Base-by-base conservation (phyloP, 2,797 vertebrate genomes). In the Phrynocephalus guinanensis region DNA sequence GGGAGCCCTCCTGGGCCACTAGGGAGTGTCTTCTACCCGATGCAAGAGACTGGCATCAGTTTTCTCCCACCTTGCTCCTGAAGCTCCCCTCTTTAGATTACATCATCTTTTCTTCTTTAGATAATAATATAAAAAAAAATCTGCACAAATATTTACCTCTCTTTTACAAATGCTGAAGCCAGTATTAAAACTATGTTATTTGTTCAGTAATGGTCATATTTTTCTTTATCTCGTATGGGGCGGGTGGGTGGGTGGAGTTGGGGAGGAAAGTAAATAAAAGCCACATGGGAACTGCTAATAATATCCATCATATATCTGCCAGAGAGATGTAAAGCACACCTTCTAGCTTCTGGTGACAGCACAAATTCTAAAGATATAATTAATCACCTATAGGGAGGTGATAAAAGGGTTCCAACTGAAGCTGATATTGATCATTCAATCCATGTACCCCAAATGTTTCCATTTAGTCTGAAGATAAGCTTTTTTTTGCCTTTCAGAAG, bases 401-500 rank as follows among this genome's bases (percentile, higher is more conserved):
- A 94, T 93, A 93, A 92, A 90, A 94, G 84, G 88, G 93, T 92
- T 85, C 90, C 84, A 93, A 93, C 91, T 92, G 91, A 94, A 91
- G 93, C 76, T 90, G 68, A 90, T 86, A 95, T 90, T 93, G 89
- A 87, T 90, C 85, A 52, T 86, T 86, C 5, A 70, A 83, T 90
- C 89, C 94, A 87, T 87, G 81, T 92, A 88, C 72, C 52, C 88
- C 88, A 93, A 89, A 84, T 79, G n/a, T 84, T 90, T 91, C 87
- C 83, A 93, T 91, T 94, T 94, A 89, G 92, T 86, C 84, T 88
- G 75, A 81, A 94, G 87, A 81, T 84, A 92, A 88, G 68, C 0
- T 0, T 91, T 44, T 44, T 44, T 92, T 92, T 95, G 85, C 90
- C 83, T 92, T 86, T 81, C 86, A n/a, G 79, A 90, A 88, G 79